phyloP scores from a whole-genome alignment of 37 sponge, comb jelly and placozoan genomes.

The Aphrocallistes beatrix region DNA sequence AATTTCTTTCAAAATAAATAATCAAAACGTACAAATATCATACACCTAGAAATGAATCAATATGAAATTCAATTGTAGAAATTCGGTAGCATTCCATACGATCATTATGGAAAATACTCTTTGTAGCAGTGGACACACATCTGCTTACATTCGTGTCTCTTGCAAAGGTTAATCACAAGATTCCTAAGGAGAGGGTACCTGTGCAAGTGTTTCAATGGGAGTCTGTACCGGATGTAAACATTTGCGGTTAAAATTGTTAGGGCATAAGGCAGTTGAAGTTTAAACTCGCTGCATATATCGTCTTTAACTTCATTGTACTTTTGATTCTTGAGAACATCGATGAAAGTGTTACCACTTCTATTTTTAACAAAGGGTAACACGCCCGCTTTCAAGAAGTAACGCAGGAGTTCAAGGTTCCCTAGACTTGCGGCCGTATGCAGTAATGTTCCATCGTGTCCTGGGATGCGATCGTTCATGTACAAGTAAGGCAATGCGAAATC shows the following conservation, averaged over 20 bases:
- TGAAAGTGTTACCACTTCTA: background rate
- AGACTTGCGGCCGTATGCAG: background rate
- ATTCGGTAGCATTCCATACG: no score
- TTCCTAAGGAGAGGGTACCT: background rate
- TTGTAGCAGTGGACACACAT: constrained; percentile 11
- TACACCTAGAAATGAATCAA: no score
- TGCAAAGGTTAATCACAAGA: background rate
- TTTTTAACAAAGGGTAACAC: background rate
- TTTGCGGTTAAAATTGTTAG: background rate
- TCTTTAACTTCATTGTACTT: background rate
- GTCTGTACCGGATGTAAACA: background rate
- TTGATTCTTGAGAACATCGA: background rate
- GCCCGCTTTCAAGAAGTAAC: background rate
- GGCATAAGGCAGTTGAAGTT: background rate
- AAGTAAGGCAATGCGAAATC: background rate
- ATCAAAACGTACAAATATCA: no score
- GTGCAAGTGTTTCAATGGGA: background rate
- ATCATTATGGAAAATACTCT: no score
- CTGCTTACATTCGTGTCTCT: background rate
- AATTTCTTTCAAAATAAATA: no score
- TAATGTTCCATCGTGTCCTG: background rate
- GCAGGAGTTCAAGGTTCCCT: background rate
- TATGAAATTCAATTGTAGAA: no score
- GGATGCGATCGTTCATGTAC: background rate
- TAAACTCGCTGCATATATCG: background rate